A percentile compares a stretch with the other conserved stretches of the same genome.
phyloP scores from a whole-genome alignment of 2,888 invertebrate species.

The Cryptocephalus primarius region DNA sequence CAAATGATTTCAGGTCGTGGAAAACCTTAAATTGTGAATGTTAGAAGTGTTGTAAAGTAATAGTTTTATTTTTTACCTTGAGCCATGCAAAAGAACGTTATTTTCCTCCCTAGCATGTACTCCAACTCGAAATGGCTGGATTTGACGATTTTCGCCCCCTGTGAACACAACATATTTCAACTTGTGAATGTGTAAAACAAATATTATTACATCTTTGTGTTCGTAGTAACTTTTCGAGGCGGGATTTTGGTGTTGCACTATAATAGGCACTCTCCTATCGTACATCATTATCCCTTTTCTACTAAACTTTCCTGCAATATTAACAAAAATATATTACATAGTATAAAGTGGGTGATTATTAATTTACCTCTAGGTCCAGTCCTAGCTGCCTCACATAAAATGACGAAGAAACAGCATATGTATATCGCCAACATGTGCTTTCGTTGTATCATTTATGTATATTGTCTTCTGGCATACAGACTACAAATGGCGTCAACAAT shows the following conservation, averaged over 20 bases:
- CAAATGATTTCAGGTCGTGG: constrained; percentile 67
- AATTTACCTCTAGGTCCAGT: too few relatives aligned
- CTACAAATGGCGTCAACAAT: too few relatives aligned
- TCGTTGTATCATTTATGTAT: too few relatives aligned
- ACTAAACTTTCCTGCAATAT: constrained; percentile 20
- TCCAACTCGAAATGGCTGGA: constrained; percentile 62
- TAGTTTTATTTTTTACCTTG: constrained; percentile 33
- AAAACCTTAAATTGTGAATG: constrained; percentile 33
- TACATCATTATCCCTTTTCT: constrained; percentile 38
- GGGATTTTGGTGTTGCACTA: constrained; percentile 46
- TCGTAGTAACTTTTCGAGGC: constrained; percentile 51
- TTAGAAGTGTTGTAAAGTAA: background rate
- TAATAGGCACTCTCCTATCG: constrained; percentile 43
- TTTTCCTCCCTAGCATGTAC: constrained; percentile 64
- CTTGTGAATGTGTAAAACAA: background rate
- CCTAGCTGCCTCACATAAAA: too few relatives aligned
- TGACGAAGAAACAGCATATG: too few relatives aligned
- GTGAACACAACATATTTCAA: constrained; percentile 15
- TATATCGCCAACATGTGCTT: too few relatives aligned
- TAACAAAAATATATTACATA: background rate
- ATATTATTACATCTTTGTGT: constrained; percentile 45
- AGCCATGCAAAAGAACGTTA: constrained; percentile 66
- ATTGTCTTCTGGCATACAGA: too few relatives aligned
- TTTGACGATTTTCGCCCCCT: constrained; percentile 61
- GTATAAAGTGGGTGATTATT: background rate